phyloP scores from a whole-genome alignment of 2,113 vertebrate genomes.

The Ictidomys tridecemlineatus region DNA sequence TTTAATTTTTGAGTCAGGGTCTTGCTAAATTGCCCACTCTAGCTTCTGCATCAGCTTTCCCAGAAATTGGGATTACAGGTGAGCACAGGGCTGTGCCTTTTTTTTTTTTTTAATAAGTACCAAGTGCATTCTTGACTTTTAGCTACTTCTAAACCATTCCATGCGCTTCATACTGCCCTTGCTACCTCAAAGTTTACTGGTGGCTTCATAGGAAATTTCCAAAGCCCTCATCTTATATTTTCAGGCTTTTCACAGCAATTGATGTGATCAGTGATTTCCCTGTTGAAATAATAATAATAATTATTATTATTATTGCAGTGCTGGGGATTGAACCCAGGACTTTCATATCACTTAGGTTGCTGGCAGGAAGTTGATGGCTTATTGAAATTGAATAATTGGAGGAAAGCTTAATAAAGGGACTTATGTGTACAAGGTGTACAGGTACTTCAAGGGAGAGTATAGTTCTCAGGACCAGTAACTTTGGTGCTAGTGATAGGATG shows the following conservation, averaged over 20 bases:
- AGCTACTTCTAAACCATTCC: background rate
- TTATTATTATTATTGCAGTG: too few relatives aligned
- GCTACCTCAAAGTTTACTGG: background rate
- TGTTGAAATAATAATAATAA: background rate
- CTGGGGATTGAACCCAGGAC: background rate
- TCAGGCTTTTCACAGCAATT: background rate
- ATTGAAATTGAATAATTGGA: background rate
- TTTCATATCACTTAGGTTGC: background rate
- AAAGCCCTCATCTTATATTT: background rate
- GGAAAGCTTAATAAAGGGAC: background rate
- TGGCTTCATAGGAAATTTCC: background rate
- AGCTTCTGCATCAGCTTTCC: too few relatives aligned
- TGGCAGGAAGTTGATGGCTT: background rate
- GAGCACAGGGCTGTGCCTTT: background rate
- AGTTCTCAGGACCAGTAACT: background rate
- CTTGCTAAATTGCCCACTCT: too few relatives aligned
- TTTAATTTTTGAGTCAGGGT: too few relatives aligned
- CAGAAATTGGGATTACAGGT: too few relatives aligned
- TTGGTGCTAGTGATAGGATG: background rate
- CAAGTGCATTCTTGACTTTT: background rate
- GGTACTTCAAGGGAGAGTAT: background rate
- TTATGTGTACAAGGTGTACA: background rate
- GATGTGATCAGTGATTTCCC: background rate
- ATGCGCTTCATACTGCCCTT: background rate
- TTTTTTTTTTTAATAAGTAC: background rate